Evolutionary conservation across 2,797 vertebrate species (phyloP).

Genomic region (Odontamblyopus lacepedii): DNA sequence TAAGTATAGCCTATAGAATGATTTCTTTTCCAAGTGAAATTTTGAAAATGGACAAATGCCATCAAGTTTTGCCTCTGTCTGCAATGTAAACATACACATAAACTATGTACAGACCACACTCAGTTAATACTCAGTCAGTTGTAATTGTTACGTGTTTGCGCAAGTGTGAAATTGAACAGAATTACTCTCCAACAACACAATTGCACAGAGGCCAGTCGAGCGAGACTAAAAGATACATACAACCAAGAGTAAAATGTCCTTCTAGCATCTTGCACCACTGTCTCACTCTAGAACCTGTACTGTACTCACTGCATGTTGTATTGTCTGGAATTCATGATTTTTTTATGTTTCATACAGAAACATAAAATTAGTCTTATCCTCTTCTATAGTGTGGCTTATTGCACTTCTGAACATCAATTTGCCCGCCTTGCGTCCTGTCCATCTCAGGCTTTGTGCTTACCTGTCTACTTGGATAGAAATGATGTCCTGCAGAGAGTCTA

Average conservation of each 20-base stretch:
- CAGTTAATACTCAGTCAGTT: conserved; percentile 65
- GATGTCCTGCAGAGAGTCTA: conserved; percentile 66
- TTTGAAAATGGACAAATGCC: not conserved
- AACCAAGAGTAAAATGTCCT: conserved; percentile 49
- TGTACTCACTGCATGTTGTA: conserved; percentile 32
- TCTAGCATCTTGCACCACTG: conserved; percentile 38
- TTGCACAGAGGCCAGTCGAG: conserved; percentile 54
- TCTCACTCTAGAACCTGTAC: conserved; percentile 42
- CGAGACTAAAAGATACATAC: conserved; percentile 52
- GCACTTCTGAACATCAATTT: conserved; percentile 30
- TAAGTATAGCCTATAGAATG: not conserved
- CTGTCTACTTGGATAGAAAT: conserved; percentile 69
- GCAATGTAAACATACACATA: conserved; percentile 3
- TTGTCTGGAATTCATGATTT: conserved; percentile 19
- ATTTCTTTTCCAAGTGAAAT: not conserved
- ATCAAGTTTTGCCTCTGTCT: not conserved
- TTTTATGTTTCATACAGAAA: conserved; percentile 7
- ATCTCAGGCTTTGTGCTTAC: conserved; percentile 51
- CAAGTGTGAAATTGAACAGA: conserved; percentile 78
- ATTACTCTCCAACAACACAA: conserved; percentile 70
- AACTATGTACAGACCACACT: conserved; percentile 35
- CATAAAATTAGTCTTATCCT: conserved; percentile 32
- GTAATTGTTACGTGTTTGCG: conserved; percentile 73
- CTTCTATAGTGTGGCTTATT: conserved; percentile 28
- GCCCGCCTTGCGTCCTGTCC: conserved; percentile 34